phyloP scores from a whole-genome alignment of 2,888 invertebrate genomes.

The Synergus itoensis region DNA sequence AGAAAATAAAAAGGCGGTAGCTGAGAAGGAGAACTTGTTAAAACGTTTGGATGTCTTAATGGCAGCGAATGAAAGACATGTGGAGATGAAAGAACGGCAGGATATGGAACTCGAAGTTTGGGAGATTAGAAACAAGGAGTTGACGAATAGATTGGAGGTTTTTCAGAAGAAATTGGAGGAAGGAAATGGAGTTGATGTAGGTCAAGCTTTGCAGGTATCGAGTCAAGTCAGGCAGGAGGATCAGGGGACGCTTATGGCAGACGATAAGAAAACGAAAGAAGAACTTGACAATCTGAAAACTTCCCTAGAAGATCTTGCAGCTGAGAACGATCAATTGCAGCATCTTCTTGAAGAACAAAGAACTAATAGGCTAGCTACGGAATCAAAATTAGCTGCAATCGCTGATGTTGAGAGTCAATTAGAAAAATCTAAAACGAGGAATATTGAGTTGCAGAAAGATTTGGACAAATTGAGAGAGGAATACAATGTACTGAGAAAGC shows the following conservation, averaged over 20 bases:
- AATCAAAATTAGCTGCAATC: constrained; percentile 54
- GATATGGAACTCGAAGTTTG: constrained; percentile 87
- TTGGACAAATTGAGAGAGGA: constrained; percentile 63
- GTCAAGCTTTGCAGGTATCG: background rate
- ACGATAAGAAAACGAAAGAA: constrained; percentile 59
- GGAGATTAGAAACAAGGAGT: constrained; percentile 85
- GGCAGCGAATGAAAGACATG: constrained; percentile 87
- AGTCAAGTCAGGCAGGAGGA: background rate
- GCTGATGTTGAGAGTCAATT: constrained; percentile 54
- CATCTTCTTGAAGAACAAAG: constrained; percentile 80
- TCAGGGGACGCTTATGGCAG: background rate
- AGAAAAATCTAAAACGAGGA: constrained; percentile 61
- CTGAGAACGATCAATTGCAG: constrained; percentile 83
- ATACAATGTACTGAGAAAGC: constrained; percentile 61
- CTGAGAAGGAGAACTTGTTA: constrained; percentile 84
- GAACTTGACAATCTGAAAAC: constrained; percentile 80
- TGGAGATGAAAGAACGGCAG: constrained; percentile 90
- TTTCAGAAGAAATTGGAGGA: background rate
- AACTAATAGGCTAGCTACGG: constrained; percentile 66
- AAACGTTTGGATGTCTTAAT: constrained; percentile 88
- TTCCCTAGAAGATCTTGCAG: constrained; percentile 81
- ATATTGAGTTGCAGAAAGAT: constrained; percentile 56
- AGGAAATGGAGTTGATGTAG: background rate
- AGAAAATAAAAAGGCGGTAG: constrained; percentile 81
- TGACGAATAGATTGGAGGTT: constrained; percentile 83